Evolutionary conservation across 2,113 vertebrate genomes (phyloP).

Genomic region (Elaphurus davidianus): DNA sequence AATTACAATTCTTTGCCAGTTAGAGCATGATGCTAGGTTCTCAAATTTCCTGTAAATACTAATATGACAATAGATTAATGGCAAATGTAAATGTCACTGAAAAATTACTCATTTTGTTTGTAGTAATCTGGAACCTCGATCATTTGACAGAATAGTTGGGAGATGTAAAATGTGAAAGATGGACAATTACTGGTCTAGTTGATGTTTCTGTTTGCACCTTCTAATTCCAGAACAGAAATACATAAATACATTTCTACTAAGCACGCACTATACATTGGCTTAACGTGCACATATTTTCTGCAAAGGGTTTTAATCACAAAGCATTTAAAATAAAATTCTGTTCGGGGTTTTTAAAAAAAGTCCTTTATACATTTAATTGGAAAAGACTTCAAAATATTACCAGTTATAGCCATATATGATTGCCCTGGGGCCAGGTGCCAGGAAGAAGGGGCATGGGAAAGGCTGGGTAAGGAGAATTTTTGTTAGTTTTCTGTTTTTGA

Average conservation of each 20-base stretch:
- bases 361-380: background rate
- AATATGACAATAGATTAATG: background rate
- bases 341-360: background rate
- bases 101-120: background rate
- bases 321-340: background rate
- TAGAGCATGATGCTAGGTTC: background rate
- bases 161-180: background rate
- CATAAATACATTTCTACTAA: background rate
- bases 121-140: background rate
- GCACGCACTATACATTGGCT: background rate
- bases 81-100: background rate
- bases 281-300: background rate
- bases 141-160: background rate
- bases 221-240: background rate
- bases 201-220: background rate
- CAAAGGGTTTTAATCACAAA: background rate
- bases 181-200: background rate
- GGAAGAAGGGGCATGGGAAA: background rate
- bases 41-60: background rate
- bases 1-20: background rate
- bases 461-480: background rate
- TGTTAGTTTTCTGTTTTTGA: background rate
- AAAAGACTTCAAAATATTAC: background rate
- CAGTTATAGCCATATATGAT: background rate
- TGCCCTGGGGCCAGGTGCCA: background rate